Evolutionary conservation across 2,888 invertebrate genomes (phyloP).

Genomic region (Eudemis profundana): DNA sequence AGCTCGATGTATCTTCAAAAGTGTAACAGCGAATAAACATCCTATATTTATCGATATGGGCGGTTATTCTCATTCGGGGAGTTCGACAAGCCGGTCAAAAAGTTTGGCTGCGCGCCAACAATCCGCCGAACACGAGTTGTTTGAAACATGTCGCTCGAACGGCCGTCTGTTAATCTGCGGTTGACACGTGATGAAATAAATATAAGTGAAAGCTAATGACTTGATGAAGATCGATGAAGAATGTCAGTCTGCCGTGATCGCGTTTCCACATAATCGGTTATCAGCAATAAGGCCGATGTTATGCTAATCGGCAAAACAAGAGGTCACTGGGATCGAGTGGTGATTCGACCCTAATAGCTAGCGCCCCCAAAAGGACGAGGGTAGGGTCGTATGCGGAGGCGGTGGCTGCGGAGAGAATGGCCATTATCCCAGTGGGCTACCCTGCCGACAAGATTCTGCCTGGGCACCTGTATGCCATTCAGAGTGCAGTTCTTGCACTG

Average conservation of each 20-base stretch:
- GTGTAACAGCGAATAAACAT: conserved; percentile 25
- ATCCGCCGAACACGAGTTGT: conserved; percentile 31
- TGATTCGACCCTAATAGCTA: too few species aligned
- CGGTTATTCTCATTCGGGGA: conserved; percentile 24
- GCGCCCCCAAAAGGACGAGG: too few species aligned
- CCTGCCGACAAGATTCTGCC: too few species aligned
- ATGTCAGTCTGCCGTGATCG: not conserved
- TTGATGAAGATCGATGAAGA: conserved; percentile 21
- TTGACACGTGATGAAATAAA: conserved; percentile 33
- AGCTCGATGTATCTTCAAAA: conserved; percentile 20
- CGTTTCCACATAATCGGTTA: conserved; percentile 4
- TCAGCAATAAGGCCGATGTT: conserved; percentile 5
- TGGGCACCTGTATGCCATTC: too few species aligned
- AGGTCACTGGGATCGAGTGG: too few species aligned
- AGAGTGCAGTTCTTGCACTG: too few species aligned
- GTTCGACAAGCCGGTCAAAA: conserved; percentile 32
- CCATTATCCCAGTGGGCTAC: too few species aligned
- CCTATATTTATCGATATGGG: conserved; percentile 30
- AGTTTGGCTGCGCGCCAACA: conserved; percentile 27
- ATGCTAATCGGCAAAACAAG: not conserved
- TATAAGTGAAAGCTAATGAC: conserved; percentile 35
- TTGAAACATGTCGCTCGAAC: conserved; percentile 44
- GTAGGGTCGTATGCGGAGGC: too few species aligned
- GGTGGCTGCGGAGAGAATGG: too few species aligned
- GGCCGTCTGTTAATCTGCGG: conserved; percentile 33